These are phyloP conservation scores for Magallana nippona DNA, from an alignment of 2,888 invertebrate species.

Conservation along the genomic window DNA sequence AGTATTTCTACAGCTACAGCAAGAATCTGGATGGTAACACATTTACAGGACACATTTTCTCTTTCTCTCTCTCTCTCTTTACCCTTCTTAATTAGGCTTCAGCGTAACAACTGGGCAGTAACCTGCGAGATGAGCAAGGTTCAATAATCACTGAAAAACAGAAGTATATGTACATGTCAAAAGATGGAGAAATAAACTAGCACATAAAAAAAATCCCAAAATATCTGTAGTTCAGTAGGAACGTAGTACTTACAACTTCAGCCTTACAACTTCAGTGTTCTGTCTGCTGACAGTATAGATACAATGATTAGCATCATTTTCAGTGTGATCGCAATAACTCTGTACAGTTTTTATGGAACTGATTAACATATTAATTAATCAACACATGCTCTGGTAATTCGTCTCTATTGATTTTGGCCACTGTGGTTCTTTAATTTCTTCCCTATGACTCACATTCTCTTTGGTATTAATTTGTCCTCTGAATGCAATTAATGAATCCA, in stretches of 20 bases:
- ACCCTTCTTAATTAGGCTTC: too few species aligned
- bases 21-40: neutral
- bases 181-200: neutral
- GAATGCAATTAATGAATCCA: conserved; percentile 30
- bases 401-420: conserved; percentile 31
- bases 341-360: conserved; percentile 31
- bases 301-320: conserved; percentile 11
- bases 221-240: too few species aligned
- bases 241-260: neutral
- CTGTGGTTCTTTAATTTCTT: conserved; percentile 32
- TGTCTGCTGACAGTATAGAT: neutral
- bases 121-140: too few species aligned
- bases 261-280: neutral
- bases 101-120: too few species aligned
- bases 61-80: too few species aligned
- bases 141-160: too few species aligned
- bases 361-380: conserved; percentile 35
- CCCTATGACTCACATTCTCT: conserved; percentile 25
- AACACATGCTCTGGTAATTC: conserved; percentile 35
- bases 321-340: neutral
- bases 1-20: neutral
- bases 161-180: neutral
- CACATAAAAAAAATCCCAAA: neutral
- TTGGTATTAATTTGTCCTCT: conserved; percentile 26
- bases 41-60: neutral